phyloP scores from a whole-genome alignment of 2,888 invertebrate genomes.

The Laothoe populi region DNA sequence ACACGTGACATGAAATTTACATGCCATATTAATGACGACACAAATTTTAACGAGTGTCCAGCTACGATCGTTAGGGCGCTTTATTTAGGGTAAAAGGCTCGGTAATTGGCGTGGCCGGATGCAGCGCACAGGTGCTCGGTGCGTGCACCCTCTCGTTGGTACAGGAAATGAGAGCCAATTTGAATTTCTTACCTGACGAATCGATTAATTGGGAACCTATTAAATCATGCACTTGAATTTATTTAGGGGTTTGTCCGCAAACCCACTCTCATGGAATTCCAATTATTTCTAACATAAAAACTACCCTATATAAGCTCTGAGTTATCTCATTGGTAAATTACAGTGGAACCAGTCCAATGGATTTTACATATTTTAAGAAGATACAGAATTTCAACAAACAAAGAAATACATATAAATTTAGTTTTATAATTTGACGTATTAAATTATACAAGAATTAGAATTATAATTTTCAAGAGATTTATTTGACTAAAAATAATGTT shows the following conservation, averaged over 20 bases:
- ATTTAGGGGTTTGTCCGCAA: not conserved
- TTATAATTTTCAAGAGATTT: not conserved
- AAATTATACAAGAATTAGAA: not conserved
- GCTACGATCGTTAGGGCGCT: slow-evolving; percentile 63
- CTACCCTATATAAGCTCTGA: not conserved
- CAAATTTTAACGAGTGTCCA: slow-evolving; percentile 61
- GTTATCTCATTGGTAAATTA: not conserved
- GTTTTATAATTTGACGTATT: not conserved
- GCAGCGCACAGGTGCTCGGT: slow-evolving; percentile 71
- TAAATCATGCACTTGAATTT: slow-evolving; percentile 26
- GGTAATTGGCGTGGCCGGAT: slow-evolving; percentile 78
- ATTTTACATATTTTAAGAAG: not conserved
- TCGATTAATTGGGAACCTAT: slow-evolving; percentile 69
- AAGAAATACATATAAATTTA: too few species aligned
- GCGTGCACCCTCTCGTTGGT: slow-evolving; percentile 69
- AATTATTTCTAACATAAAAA: too few species aligned
- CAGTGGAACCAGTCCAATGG: not conserved
- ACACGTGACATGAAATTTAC: slow-evolving; percentile 42
- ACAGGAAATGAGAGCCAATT: slow-evolving; percentile 77
- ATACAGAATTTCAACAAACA: not conserved
- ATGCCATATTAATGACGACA: slow-evolving; percentile 53
- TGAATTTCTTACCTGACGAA: slow-evolving; percentile 74
- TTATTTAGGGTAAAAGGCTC: slow-evolving; percentile 71
- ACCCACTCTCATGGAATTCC: not conserved
- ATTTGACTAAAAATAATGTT: not conserved